Percentiles rank a stretch among this genome's conserved stretches.
phyloP scores from a whole-genome alignment of 2,797 vertebrate species.

The Pseudopleuronectes americanus region DNA sequence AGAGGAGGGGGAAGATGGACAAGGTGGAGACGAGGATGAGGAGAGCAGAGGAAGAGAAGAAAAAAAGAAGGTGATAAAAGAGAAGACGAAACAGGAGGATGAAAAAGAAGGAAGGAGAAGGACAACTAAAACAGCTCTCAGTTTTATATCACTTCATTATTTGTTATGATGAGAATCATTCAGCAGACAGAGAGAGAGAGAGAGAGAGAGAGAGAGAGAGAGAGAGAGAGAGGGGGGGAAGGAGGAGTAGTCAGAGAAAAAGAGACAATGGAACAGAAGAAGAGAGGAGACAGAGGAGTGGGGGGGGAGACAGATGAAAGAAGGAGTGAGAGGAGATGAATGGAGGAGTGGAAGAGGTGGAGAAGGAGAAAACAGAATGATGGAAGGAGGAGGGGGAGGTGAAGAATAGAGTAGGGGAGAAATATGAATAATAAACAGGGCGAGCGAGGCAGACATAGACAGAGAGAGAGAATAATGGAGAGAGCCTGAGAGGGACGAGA shows the following conservation, averaged over 20 bases:
- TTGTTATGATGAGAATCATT: not conserved
- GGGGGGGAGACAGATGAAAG: not conserved
- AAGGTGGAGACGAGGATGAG: not conserved
- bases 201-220: not conserved
- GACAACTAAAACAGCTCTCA: not conserved
- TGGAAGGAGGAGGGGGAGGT: not conserved
- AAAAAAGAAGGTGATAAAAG: too few species aligned
- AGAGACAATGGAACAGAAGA: not conserved
- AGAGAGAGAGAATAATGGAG: constrained; percentile 62
- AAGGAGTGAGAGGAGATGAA: not conserved
- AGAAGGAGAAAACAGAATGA: not conserved
- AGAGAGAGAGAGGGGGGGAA: not conserved
- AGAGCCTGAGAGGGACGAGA: constrained; percentile 67
- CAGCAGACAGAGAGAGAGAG: not conserved
- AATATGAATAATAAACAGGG: constrained; percentile 57
- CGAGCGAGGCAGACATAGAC: constrained; percentile 31
- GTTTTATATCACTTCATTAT: not conserved
- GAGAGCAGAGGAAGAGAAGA: not conserved
- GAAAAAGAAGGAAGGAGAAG: too few species aligned
- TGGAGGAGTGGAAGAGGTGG: not conserved
- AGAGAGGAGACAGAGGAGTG: not conserved
- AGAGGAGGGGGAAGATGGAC: not conserved
- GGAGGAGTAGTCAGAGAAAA: not conserved
- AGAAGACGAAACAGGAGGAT: too few species aligned
- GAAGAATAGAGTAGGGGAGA: not conserved